These are phyloP conservation scores for Patiria miniata DNA, from an alignment of 35 echinoderm and acorn worm species.

Conservation along the genomic window DNA sequence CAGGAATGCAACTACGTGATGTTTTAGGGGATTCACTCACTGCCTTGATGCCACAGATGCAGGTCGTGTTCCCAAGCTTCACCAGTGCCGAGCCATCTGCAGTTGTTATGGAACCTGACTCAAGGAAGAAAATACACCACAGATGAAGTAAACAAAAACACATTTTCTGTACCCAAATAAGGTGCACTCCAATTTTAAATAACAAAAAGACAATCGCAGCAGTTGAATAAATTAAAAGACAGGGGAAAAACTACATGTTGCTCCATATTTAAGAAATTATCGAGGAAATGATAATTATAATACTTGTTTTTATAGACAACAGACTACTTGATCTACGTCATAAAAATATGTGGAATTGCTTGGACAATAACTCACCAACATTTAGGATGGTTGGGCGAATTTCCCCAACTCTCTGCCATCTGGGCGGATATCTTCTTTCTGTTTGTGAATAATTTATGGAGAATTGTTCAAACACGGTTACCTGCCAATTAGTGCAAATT, in stretches of 20 bases:
- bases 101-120: conserved; percentile 73
- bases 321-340: too few relatives aligned
- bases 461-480: not conserved
- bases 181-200: too few relatives aligned
- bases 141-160: too few relatives aligned
- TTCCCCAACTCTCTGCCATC: conserved; percentile 98
- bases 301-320: too few relatives aligned
- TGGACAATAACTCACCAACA: conserved; percentile 62
- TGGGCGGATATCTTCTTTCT: conserved; percentile 95
- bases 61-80: conserved; percentile 88
- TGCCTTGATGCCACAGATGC: conserved; percentile 87
- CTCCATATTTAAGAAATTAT: too few relatives aligned
- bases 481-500: too few relatives aligned
- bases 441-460: conserved; percentile 15
- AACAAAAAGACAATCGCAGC: too few relatives aligned
- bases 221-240: too few relatives aligned
- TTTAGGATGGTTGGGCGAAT: conserved; percentile 89
- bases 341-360: too few relatives aligned
- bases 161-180: too few relatives aligned
- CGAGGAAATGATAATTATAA: too few relatives aligned
- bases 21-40: conserved; percentile 41
- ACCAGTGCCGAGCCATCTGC: conserved; percentile 85
- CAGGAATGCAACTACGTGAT: not conserved
- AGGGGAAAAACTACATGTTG: too few relatives aligned
- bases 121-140: not conserved